Evolutionary conservation across 1,140 invertebrate species (phyloP).

Genomic region (Heliconius nattereri): DNA sequence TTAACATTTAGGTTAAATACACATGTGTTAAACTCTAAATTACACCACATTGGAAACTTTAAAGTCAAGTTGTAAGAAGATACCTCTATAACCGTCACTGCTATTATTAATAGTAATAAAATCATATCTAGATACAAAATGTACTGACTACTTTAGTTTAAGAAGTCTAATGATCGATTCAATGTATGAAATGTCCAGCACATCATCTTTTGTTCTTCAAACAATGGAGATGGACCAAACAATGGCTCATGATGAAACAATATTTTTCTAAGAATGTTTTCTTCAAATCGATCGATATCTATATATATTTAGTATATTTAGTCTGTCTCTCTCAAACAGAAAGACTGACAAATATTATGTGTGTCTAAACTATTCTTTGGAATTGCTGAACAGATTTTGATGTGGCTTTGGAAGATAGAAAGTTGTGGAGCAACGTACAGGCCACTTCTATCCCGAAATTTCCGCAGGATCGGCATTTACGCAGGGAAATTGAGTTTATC

Average conservation of each 20-base stretch:
- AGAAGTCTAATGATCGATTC: not conserved
- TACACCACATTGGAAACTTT: slow-evolving; percentile 57
- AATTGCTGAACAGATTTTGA: no score
- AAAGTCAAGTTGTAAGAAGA: slow-evolving; percentile 52
- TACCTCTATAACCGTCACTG: slow-evolving; percentile 55
- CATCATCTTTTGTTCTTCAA: slow-evolving; percentile 29
- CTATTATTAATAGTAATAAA: slow-evolving; percentile 32
- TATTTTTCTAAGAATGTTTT: not conserved
- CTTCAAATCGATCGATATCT: not conserved
- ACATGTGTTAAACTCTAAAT: slow-evolving; percentile 46
- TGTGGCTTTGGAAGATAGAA: no score
- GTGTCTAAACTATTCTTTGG: no score
- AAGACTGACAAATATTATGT: no score
- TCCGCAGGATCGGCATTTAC: no score
- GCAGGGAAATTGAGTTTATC: no score
- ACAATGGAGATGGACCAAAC: slow-evolving; percentile 33
- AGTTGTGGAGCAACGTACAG: no score
- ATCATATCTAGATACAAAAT: not conserved
- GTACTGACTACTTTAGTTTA: not conserved
- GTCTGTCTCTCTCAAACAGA: no score
- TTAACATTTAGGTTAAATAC: slow-evolving; percentile 52
- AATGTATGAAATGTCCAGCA: slow-evolving; percentile 6
- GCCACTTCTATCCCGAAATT: no score
- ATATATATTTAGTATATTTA: no score
- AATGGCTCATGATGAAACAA: not conserved